Evolutionary conservation across 2,113 vertebrate species (phyloP), one percentile per base, ranked within the genome.

Genomic region (Amphilophus citrinellus): DNA sequence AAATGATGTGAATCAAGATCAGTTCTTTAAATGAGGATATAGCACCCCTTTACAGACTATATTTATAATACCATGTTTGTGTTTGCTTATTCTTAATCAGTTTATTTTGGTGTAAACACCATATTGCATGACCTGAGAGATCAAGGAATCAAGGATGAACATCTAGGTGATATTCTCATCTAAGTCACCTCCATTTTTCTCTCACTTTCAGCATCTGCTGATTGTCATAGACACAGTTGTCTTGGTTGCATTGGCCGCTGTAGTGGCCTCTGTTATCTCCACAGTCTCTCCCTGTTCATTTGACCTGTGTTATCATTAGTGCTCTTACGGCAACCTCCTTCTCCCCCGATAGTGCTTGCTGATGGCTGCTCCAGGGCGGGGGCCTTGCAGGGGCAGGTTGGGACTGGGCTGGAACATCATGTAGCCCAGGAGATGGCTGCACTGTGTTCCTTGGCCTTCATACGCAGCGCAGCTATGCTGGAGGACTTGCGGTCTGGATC

Each of bases 401-500:
- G 24, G 57, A 30, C 79, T 7, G 7, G 79, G 35, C 42, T 59
- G 80, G 91, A 91, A 90, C 88, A n/a, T 98, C 98, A 99, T 97
- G 98, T 98, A 4, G 97, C 97, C 98, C 98, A 99, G 84, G 98
- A 99, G 94, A 99, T 99, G 42, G 98, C 98, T 0, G 98, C 98
- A 13, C 98, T 99, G 96, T 99, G 98, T 96, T 99, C 98, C 95
- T 99, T 99, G 13, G 98, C 98, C 88, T 99, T 99, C 97, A 99
- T 98, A 83, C 98, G 96, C 90, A 99, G 95, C 15, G 98, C 97
- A 7, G 98, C 98, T 65, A 99, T 99, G 96, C 98, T 99, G 76
- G 98, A 99, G 57, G 96, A 98, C 95, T 99, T 99, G 95, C 98
- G 97, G 91, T 99, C 98, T 1, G 98, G 97, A 94, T 99, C 98